phyloP scores from a whole-genome alignment of 1,140 invertebrate species.

The Dendroctonus valens region DNA sequence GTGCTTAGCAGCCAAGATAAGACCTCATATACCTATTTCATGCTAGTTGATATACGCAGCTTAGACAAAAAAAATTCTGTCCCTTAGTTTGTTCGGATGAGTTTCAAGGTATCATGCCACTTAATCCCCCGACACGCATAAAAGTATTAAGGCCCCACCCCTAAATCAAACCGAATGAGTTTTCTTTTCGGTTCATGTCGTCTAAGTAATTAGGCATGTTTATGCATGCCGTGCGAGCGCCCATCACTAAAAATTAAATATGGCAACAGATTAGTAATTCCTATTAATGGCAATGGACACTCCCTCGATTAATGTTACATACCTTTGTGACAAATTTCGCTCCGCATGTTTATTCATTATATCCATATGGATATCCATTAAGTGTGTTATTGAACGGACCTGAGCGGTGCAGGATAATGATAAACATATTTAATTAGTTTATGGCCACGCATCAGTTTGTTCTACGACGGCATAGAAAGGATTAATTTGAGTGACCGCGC shows the following conservation, averaged over 20 bases:
- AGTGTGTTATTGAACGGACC: constrained; percentile 18
- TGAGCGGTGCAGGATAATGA: constrained; percentile 12
- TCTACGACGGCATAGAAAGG: neutral
- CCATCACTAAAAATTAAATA: constrained; percentile 36
- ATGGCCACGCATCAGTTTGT: constrained; percentile 15
- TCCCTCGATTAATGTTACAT: constrained; percentile 35
- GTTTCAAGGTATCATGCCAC: neutral
- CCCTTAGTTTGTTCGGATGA: neutral
- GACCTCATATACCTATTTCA: no score
- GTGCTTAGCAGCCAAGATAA: no score
- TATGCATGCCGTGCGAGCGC: constrained; percentile 29
- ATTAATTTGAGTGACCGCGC: constrained; percentile 17
- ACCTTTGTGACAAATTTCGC: constrained; percentile 35
- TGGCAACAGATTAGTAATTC: constrained; percentile 37
- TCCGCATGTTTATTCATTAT: constrained; percentile 31
- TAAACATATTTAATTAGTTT: constrained; percentile 26
- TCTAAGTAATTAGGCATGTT: constrained; percentile 35
- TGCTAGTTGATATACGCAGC: no score
- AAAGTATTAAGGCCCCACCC: constrained; percentile 15
- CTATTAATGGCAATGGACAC: constrained; percentile 33
- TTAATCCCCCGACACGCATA: constrained; percentile 1
- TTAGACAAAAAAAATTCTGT: neutral
- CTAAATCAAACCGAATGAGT: constrained; percentile 32
- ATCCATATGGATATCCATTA: constrained; percentile 30
- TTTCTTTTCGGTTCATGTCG: constrained; percentile 32